Evolutionary conservation across 92 coral and sea anemone species (phyloP).

Genomic region (Bergia puertoricense): DNA sequence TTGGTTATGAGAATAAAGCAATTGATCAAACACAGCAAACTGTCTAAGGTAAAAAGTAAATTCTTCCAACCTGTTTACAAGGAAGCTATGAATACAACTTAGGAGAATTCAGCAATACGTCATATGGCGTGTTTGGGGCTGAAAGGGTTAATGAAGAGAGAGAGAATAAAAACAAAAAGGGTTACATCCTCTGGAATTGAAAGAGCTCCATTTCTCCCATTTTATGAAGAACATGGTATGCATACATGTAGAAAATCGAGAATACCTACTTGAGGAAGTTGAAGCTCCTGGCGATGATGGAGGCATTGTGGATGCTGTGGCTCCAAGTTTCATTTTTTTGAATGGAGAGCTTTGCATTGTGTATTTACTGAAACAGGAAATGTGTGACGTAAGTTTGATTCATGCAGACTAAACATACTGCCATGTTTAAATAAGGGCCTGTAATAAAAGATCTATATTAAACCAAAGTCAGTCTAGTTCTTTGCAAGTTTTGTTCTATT

Average conservation of each 20-base stretch:
- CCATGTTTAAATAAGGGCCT: not conserved
- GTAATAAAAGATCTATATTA: not conserved
- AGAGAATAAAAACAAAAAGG: not conserved
- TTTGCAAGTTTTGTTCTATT: not conserved
- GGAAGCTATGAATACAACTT: too few species aligned
- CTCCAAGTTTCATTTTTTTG: constrained; percentile 23
- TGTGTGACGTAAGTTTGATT: not conserved
- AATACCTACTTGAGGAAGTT: not conserved
- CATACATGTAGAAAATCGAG: not conserved
- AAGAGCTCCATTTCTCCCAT: not conserved
- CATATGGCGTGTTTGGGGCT: too few species aligned
- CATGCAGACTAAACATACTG: not conserved
- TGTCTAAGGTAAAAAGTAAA: too few species aligned
- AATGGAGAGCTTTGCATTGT: constrained; percentile 35
- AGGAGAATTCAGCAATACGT: too few species aligned
- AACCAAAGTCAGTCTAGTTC: not conserved
- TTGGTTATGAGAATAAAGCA: too few species aligned
- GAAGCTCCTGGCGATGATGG: constrained; percentile 39
- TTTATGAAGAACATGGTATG: not conserved
- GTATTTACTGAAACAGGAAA: constrained; percentile 20
- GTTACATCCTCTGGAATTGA: not conserved
- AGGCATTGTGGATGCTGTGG: constrained; percentile 18
- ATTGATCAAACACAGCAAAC: too few species aligned
- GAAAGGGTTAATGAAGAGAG: not conserved
- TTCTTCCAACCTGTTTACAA: too few species aligned